A percentile compares a stretch with the other conserved stretches of the same genome.
phyloP scores from a whole-genome alignment of 2,888 invertebrate species.

The Vanessa cardui region DNA sequence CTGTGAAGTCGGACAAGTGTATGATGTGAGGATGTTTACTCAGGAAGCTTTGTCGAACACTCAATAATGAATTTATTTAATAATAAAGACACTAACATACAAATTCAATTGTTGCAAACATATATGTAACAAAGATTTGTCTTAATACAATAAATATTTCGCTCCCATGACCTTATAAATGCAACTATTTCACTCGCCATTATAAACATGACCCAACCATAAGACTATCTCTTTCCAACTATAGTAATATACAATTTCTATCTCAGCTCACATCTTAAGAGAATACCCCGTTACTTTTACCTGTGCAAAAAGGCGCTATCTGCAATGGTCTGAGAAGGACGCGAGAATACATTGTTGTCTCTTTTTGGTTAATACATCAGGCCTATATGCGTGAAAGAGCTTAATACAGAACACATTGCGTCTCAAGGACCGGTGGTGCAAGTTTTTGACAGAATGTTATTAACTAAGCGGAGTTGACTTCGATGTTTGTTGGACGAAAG shows the following conservation, averaged over 20 bases:
- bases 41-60: too few relatives aligned
- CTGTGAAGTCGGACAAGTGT: too few relatives aligned
- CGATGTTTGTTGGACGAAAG: conserved; percentile 47
- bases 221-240: conserved; percentile 55
- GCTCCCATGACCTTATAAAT: conserved; percentile 50
- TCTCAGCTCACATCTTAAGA: conserved; percentile 79
- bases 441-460: conserved; percentile 79
- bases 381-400: conserved; percentile 39
- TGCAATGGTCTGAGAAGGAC: conserved; percentile 52
- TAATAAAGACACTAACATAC: neutral
- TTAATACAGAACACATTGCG: conserved; percentile 54
- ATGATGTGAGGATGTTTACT: too few relatives aligned
- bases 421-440: conserved; percentile 72
- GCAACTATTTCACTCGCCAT: conserved; percentile 51
- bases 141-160: conserved; percentile 22
- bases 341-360: conserved; percentile 45
- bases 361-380: conserved; percentile 43
- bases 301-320: conserved; percentile 81
- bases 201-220: conserved; percentile 65
- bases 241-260: conserved; percentile 54
- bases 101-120: neutral
- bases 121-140: neutral
- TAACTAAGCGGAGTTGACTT: conserved; percentile 62
- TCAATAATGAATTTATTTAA: too few relatives aligned
- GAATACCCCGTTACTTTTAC: conserved; percentile 82